Evolutionary conservation across 2,888 invertebrate species (phyloP).

Genomic region (Charanyca ferruginea): DNA sequence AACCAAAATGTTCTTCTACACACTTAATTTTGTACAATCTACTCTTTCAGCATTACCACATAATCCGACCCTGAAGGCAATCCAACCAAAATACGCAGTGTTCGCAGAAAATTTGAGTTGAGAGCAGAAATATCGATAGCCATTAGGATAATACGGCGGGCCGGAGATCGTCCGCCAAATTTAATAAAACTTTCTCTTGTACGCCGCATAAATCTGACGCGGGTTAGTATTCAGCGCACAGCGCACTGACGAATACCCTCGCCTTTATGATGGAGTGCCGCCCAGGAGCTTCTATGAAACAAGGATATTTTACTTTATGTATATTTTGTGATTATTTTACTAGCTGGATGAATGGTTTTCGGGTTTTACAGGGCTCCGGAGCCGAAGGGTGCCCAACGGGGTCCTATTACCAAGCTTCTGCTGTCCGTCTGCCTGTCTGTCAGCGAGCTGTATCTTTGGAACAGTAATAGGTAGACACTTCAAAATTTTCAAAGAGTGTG

Average conservation of each 20-base stretch:
- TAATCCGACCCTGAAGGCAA: slow-evolving; percentile 27
- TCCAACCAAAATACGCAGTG: slow-evolving; percentile 16
- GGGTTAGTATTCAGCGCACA: slow-evolving; percentile 58
- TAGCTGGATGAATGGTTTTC: too few relatives aligned
- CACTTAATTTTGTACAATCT: slow-evolving; percentile 15
- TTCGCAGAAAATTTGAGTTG: slow-evolving; percentile 38
- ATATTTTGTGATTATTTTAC: neutral
- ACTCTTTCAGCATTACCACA: slow-evolving; percentile 4
- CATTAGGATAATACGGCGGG: slow-evolving; percentile 62
- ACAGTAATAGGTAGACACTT: too few relatives aligned
- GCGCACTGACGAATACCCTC: slow-evolving; percentile 43
- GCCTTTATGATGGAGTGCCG: slow-evolving; percentile 37
- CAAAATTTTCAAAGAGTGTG: too few relatives aligned
- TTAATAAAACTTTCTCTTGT: slow-evolving; percentile 65
- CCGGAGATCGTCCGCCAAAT: slow-evolving; percentile 58
- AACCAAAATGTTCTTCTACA: neutral
- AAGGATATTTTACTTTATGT: neutral
- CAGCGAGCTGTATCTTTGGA: too few relatives aligned
- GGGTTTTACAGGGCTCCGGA: too few relatives aligned
- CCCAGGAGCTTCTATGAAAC: slow-evolving; percentile 5
- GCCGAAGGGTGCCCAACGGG: too few relatives aligned
- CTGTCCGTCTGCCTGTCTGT: too few relatives aligned
- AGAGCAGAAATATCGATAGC: slow-evolving; percentile 56
- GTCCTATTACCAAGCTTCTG: too few relatives aligned
- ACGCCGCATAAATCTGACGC: slow-evolving; percentile 55